Evolutionary conservation across 2,113 vertebrate species (phyloP), one percentile per base, ranked within the genome.

Genomic region (Xiphophorus couchianus): DNA sequence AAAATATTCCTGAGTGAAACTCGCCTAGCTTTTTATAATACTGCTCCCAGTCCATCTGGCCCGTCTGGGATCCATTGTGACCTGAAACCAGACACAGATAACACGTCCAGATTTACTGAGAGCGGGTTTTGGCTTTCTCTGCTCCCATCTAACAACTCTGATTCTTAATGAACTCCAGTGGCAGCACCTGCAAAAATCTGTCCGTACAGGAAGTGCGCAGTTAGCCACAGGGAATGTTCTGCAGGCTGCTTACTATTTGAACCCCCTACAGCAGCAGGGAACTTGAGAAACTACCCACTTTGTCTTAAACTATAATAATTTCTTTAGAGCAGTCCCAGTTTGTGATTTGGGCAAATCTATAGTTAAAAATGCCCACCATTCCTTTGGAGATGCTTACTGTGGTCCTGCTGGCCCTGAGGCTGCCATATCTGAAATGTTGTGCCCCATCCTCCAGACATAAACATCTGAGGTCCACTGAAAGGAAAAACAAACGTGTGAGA

Each of bases 391-490:
- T 68, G 88, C 90, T 89, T 62, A 98, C 98, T 94, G 93, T 96
- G 97, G 76, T 98, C 96, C 93, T 99, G 97, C 77, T 98, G 97
- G 73, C 95, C 88, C 84, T 97, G 97, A 85, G 97, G 96, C 91
- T 98, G 98, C 97, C 98, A 99, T 3, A 98, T 96, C 92, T 98
- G 97, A 93, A 98, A 98, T 85, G 97, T 96, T 67, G 95, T 96
- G 48, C 97, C 97, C 97, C 97, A 99, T 80, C 97, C 96, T 89
- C 97, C 97, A 0, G 97, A 94, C 96, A 98, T 96, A 87, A 98
- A 97, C 1, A 97, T 95, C 86, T 97, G 97, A 89, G 96, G 96
- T 58, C 96, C 96, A 70, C 98, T 99, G 37, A 0, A 64, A 73
- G 17, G 3, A 88, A 87, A 25, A 15, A 81, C 15, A 68, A 42